These are phyloP conservation scores for Sebastes flavidus DNA, from an alignment of 2,797 vertebrate species.

Conservation along the genomic window DNA sequence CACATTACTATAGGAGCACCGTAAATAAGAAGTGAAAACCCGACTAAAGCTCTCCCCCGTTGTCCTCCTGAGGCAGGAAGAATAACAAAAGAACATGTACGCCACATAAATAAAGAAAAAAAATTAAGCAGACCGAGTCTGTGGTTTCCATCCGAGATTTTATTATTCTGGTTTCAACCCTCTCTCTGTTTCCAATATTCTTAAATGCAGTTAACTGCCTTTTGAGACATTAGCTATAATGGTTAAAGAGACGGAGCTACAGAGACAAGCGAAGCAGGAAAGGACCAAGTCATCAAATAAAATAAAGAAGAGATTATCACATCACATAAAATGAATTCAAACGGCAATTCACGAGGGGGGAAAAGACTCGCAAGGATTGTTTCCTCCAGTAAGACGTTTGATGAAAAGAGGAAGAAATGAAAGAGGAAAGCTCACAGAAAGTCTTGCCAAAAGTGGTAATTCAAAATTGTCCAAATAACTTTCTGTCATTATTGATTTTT, in stretches of 20 bases:
- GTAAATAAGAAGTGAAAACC: constrained; percentile 41
- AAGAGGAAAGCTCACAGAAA: background rate
- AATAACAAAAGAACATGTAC: constrained; percentile 64
- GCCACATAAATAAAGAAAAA: constrained; percentile 67
- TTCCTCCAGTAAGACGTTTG: constrained; percentile 7
- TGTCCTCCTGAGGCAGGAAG: constrained; percentile 36
- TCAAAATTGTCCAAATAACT: background rate
- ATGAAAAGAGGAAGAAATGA: constrained; percentile 14
- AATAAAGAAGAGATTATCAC: constrained; percentile 79
- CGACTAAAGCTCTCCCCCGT: background rate
- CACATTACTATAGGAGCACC: constrained; percentile 1
- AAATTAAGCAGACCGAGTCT: constrained; percentile 69
- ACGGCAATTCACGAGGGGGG: background rate
- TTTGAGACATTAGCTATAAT: constrained; percentile 70
- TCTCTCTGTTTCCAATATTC: constrained; percentile 82
- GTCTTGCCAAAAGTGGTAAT: background rate
- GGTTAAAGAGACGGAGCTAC: constrained; percentile 63
- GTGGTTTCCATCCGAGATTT: constrained; percentile 81
- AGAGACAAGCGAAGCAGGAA: constrained; percentile 57
- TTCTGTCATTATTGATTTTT: background rate
- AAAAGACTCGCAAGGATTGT: background rate
- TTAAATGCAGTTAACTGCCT: constrained; percentile 78
- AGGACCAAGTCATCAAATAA: constrained; percentile 69
- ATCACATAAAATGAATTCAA: constrained; percentile 69
- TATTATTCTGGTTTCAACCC: constrained; percentile 81